These are phyloP conservation scores for Mesorhabditis spiculigera DNA, from an alignment of 2,888 invertebrate genomes.

Conservation along the genomic window DNA sequence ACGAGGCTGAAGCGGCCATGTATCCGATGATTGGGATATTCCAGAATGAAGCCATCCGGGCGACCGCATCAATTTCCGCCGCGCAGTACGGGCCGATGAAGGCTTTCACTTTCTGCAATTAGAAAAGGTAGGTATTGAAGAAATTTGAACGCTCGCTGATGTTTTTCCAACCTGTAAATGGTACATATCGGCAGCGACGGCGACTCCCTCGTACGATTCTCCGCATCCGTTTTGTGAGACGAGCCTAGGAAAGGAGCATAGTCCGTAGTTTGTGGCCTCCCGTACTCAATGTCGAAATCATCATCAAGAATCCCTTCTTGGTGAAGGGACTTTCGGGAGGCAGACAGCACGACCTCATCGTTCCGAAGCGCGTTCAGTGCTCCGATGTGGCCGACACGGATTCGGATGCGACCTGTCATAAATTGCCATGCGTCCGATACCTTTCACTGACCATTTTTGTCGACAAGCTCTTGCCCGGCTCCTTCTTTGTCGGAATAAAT, in stretches of 20 bases:
- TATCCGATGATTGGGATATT: constrained; percentile 54
- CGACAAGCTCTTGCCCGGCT: neutral
- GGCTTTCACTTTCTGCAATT: constrained; percentile 44
- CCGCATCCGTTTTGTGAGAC: constrained; percentile 50
- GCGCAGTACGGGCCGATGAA: constrained; percentile 56
- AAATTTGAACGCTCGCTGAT: neutral
- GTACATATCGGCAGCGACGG: constrained; percentile 55
- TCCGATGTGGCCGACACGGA: constrained; percentile 53
- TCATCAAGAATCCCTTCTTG: constrained; percentile 48
- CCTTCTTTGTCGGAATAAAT: neutral
- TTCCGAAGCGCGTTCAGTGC: constrained; percentile 52
- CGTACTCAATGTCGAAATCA: constrained; percentile 50
- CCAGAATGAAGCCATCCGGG: constrained; percentile 55
- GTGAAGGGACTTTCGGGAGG: constrained; percentile 44
- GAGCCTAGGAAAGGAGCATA: constrained; percentile 27
- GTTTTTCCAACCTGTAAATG: constrained; percentile 26
- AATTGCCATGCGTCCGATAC: neutral
- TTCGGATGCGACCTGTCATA: constrained; percentile 24
- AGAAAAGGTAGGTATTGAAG: constrained; percentile 3
- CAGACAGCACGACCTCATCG: constrained; percentile 44
- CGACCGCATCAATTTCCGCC: constrained; percentile 55
- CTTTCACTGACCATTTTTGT: neutral
- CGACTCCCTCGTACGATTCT: constrained; percentile 54
- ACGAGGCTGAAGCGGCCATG: constrained; percentile 45
- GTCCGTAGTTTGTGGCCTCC: constrained; percentile 8